Percentiles rank a stretch among this genome's conserved stretches.
Evolutionary conservation across 1,140 invertebrate genomes (phyloP).

Genomic region (Orius insidiosus): DNA sequence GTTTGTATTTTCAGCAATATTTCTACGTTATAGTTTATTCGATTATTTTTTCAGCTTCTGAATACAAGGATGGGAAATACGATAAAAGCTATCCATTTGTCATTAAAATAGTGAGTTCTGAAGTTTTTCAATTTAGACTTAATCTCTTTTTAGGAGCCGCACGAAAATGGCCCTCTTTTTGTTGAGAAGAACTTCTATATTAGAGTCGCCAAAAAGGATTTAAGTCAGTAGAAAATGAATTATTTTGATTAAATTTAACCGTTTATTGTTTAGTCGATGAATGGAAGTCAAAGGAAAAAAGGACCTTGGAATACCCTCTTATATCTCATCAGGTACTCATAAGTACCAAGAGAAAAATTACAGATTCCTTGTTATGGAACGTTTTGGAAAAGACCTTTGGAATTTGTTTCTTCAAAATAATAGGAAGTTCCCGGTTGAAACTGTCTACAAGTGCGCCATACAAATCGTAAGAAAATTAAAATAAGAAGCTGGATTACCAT

Average conservation of each 20-base stretch:
- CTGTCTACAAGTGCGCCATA: conserved; percentile 61
- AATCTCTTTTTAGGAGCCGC: conserved; percentile 53
- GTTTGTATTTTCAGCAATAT: conserved; percentile 9
- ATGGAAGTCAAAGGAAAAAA: conserved; percentile 52
- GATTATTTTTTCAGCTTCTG: conserved; percentile 6
- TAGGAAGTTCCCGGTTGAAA: conserved; percentile 47
- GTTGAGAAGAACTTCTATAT: conserved; percentile 92
- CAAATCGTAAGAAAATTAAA: conserved; percentile 85
- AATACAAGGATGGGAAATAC: conserved; percentile 21
- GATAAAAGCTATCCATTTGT: conserved; percentile 37
- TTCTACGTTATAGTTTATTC: background rate
- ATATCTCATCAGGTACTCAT: conserved; percentile 65
- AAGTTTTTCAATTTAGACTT: no score
- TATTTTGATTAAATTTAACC: background rate
- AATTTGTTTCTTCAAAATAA: conserved; percentile 55
- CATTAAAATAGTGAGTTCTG: conserved; percentile 59
- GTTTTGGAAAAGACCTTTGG: conserved; percentile 79
- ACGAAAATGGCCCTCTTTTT: conserved; percentile 83
- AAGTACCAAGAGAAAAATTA: conserved; percentile 58
- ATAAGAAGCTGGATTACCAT: no score
- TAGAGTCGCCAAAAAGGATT: conserved; percentile 60
- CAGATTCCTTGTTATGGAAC: conserved; percentile 79
- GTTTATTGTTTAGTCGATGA: conserved; percentile 40
- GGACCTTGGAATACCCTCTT: conserved; percentile 76
- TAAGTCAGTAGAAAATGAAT: conserved; percentile 37